Evolutionary conservation across 2,888 invertebrate species (phyloP), one percentile per base, ranked within the genome.

Genomic region (Cryptus armator): DNA sequence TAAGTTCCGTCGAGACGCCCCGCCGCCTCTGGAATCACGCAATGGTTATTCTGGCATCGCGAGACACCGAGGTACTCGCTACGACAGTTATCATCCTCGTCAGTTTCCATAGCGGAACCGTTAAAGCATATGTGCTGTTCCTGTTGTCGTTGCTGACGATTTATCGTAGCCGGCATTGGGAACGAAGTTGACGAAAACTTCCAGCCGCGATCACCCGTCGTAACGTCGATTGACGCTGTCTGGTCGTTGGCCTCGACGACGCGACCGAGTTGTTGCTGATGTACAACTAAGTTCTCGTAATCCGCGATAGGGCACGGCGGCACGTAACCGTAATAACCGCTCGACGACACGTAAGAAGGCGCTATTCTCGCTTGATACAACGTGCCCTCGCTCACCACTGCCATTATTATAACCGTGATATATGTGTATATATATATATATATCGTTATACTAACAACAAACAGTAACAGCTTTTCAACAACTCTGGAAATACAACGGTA

Each of bases 271-370:
- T 67, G 67, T 29, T 67, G 72, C 68, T 83, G 24, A 66, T 74
- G 67, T 48, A 77, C 77, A 72, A 74, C 77, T 62, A 75, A 64
- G 85, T 76, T 82, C 51, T 72, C 85, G 83, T 82, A 81, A 83
- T 86, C 84, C 68, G 83, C 87, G 67, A 86, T 84, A 83, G 82
- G 83, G 87, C 84, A 88, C 74, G 87, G 88, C 66, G 92, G 90
- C 75, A 92, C 90, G 86, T 91, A 92, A 86, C 92, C 92, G 86
- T 92, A 92, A 88, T 92, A 92, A 70, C 89, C 89, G 86, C 87
- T 92, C 74, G 92, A 91, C 66, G 93, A 92, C 29, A 92, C 89
- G 86, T 90, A 90, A 59, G 89, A 86, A 51, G 89, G 87, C 43
- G 81, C 86, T 67, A 88, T 89, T 80, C 85, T 77, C 75, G 86